Conservation (phyloP, 1,140 invertebrate genomes). For the Condylostylus longicornis region DNA sequence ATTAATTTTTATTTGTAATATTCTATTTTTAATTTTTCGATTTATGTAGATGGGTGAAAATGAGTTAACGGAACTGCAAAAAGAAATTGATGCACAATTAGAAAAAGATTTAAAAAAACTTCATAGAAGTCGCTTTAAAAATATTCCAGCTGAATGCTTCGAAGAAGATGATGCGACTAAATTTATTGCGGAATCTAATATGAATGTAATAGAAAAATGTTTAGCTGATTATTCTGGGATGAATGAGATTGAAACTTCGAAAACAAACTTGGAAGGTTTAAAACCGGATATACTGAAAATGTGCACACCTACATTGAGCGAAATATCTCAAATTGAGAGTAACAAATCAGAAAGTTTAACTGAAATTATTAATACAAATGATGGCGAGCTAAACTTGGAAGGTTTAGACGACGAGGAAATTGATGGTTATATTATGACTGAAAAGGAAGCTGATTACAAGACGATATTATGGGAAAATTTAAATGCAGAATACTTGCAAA, state of each 20-base stretch:
- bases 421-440: slow-evolving; percentile 70
- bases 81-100: slow-evolving; percentile 58
- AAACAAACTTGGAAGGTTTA: slow-evolving; percentile 16
- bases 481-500: slow-evolving; percentile 68
- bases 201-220: slow-evolving; percentile 37
- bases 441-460: slow-evolving; percentile 64
- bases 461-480: slow-evolving; percentile 67
- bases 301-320: slow-evolving; percentile 20
- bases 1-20: too few relatives aligned
- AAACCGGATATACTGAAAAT: slow-evolving; percentile 29
- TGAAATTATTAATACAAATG: too few relatives aligned
- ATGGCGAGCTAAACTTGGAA: slow-evolving; percentile 58
- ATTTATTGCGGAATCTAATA: slow-evolving; percentile 43
- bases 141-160: slow-evolving; percentile 5
- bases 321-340: slow-evolving; percentile 13
- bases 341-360: slow-evolving; percentile 22
- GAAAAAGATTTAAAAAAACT: slow-evolving; percentile 41
- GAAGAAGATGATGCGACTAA: slow-evolving; percentile 36
- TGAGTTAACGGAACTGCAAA: slow-evolving; percentile 54
- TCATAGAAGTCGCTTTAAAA: slow-evolving; percentile 16
- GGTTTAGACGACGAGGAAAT: slow-evolving; percentile 81
- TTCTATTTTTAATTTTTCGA: too few relatives aligned
- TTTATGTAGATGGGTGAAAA: slow-evolving; percentile 34
- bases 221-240: slow-evolving; percentile 20
- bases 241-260: not conserved